phyloP scores from a whole-genome alignment of 2,888 invertebrate species.

The Plusia festucae region DNA sequence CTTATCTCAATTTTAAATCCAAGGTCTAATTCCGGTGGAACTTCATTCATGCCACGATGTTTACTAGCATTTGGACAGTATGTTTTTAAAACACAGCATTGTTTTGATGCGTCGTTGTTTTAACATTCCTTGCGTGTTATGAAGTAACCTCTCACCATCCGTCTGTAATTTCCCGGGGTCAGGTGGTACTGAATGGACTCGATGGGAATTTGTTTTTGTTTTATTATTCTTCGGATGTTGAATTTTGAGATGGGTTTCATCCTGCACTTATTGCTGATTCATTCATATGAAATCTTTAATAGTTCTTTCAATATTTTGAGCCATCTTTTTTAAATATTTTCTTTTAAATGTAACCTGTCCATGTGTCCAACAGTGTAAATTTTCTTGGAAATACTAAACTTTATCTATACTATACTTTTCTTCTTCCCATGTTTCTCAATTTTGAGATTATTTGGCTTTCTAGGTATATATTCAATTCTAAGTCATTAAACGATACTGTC shows the following conservation, averaged over 20 bases:
- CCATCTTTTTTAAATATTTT: too few relatives aligned
- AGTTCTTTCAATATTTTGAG: too few relatives aligned
- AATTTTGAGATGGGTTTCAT: neutral
- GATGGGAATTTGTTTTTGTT: neutral
- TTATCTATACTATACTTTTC: too few relatives aligned
- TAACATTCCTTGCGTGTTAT: conserved; percentile 58
- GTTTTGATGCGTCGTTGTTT: conserved; percentile 57
- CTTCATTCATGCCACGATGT: neutral
- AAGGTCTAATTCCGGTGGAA: neutral
- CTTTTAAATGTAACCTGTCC: too few relatives aligned
- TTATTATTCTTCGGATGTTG: neutral
- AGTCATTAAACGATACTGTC: neutral
- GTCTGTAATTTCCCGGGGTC: conserved; percentile 17
- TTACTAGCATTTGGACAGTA: conserved; percentile 41
- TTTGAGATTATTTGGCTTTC: too few relatives aligned
- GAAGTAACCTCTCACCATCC: conserved; percentile 28
- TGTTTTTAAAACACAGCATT: conserved; percentile 59
- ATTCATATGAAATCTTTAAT: too few relatives aligned
- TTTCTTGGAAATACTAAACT: too few relatives aligned
- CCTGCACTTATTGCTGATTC: neutral
- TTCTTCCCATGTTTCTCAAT: too few relatives aligned
- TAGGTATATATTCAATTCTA: too few relatives aligned
- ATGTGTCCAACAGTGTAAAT: too few relatives aligned
- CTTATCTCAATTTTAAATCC: neutral
- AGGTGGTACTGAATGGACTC: neutral